Base-by-base conservation (phyloP, 35 echinoderm and acorn worm genomes). In the Holothuria glaberrima region DNA sequence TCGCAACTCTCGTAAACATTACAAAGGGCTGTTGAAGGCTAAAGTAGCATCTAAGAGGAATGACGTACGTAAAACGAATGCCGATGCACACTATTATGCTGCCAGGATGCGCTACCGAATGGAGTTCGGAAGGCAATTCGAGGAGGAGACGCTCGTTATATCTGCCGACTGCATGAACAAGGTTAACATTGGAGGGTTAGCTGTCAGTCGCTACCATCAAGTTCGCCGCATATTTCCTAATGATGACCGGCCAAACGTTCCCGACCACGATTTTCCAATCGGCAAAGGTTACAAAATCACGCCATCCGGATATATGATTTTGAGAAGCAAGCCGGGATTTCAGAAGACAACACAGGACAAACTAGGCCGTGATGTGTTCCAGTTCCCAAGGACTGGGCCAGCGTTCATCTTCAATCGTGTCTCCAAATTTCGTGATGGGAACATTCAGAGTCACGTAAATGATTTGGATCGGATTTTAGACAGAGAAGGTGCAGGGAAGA, bases 131-230 rank as follows among this genome's bases (percentile, higher is more conserved):
- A 72, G 30, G 17, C 31, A 90, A 44, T 90, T 75, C 58, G 36
- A 70, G 56, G 69, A 57, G 21, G 45, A 80, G 20, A 50, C 54
- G 9, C 12, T 68, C 30, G 6, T 79, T 22, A 57, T 90, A 12
- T 90, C 89, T 24, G 35, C 33, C 20, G 89, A 90, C 59, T 60
- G 58, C 75, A 90, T 80, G 74, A 80, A 78, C 27, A 82, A 90
- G 38, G 16, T 90, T 5, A 60, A 68, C 21, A 68, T 90, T 66
- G 89, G 89, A 24, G 73, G 89, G 4, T 45, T 66, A 6, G 89
- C 89, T 30, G 89, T 90, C 32, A 75, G 66, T 12, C 19, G 88
- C n/a, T 80, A 90, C 74, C 75, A 80, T n/a, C 71, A 90, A 67
- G 2, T 80, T 17, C 50, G 52, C 17, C 71, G 33, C 3, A 5